phyloP scores from a whole-genome alignment of 1,140 invertebrate species.

The Caenorhabditis brenneri region DNA sequence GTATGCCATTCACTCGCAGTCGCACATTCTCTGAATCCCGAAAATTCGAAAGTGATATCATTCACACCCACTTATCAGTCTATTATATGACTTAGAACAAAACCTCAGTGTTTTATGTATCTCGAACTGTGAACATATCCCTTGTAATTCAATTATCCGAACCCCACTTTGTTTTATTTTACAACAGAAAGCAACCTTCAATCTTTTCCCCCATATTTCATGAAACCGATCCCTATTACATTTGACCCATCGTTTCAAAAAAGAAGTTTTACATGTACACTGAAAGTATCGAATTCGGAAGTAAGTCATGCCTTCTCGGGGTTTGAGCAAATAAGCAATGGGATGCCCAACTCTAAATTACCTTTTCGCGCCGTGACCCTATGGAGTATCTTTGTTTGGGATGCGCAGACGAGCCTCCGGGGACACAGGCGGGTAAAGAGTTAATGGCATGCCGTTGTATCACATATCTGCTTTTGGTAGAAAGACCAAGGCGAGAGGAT shows the following conservation, averaged over 20 bases:
- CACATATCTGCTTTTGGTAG: constrained; percentile 28
- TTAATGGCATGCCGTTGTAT: constrained; percentile 39
- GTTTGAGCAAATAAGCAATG: constrained; percentile 10
- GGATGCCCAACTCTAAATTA: neutral
- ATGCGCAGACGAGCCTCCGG: constrained; percentile 23
- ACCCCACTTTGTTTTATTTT: neutral
- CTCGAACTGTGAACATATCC: too few species aligned
- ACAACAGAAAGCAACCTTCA: neutral
- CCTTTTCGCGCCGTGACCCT: constrained; percentile 19
- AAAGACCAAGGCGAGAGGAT: constrained; percentile 29
- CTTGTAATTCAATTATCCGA: too few species aligned
- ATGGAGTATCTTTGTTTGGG: neutral
- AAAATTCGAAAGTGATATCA: too few species aligned
- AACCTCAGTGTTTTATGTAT: too few species aligned
- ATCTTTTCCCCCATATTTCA: neutral
- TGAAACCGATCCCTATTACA: constrained; percentile 13
- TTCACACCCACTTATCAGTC: too few species aligned
- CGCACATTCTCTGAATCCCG: too few species aligned
- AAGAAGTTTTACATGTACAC: too few species aligned
- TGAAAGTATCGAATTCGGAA: constrained; percentile 34
- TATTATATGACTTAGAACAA: too few species aligned
- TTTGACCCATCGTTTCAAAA: neutral
- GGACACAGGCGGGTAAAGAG: constrained; percentile 40
- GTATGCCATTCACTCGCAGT: too few species aligned
- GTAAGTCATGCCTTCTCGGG: neutral